Percentiles rank a stretch among this genome's conserved stretches.
phyloP scores from a whole-genome alignment of 2,797 vertebrate genomes.

The Choloepus didactylus region DNA sequence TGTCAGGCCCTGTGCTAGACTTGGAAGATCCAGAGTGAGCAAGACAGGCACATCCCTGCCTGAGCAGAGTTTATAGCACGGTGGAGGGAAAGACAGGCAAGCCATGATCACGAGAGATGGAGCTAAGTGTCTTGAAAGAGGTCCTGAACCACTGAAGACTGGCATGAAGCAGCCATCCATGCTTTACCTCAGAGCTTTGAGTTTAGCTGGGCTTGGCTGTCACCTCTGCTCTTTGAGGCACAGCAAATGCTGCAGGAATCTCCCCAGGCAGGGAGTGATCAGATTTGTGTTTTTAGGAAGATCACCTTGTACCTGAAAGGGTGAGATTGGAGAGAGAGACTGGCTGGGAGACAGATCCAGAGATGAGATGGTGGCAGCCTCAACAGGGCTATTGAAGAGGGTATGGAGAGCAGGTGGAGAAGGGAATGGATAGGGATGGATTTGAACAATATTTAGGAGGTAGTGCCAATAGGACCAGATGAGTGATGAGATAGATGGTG shows the following conservation, averaged over 20 bases:
- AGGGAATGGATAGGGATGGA: not conserved
- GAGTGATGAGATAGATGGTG: not conserved
- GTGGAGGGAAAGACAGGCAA: not conserved
- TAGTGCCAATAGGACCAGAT: not conserved
- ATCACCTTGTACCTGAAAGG: not conserved
- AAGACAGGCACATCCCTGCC: no score
- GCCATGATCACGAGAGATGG: no score
- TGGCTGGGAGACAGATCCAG: not conserved
- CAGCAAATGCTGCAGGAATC: not conserved
- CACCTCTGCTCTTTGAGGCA: not conserved
- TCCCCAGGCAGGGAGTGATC: not conserved
- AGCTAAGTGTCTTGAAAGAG: not conserved
- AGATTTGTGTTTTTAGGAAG: not conserved
- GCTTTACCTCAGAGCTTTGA: not conserved
- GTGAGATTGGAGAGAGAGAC: not conserved
- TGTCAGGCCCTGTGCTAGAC: not conserved
- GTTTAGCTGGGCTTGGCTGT: not conserved
- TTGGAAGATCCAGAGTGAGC: not conserved
- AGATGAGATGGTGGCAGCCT: not conserved
- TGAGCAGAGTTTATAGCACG: accelerated
- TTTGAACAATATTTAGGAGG: not conserved
- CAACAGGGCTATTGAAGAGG: no score
- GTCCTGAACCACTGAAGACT: no score
- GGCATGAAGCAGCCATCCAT: no score
- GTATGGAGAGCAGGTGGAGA: not conserved